Percentiles rank a stretch among this genome's conserved stretches.
These are phyloP conservation scores for Euura saliciscinereae DNA, from an alignment of 1,140 invertebrate species.

Conservation along the genomic window DNA sequence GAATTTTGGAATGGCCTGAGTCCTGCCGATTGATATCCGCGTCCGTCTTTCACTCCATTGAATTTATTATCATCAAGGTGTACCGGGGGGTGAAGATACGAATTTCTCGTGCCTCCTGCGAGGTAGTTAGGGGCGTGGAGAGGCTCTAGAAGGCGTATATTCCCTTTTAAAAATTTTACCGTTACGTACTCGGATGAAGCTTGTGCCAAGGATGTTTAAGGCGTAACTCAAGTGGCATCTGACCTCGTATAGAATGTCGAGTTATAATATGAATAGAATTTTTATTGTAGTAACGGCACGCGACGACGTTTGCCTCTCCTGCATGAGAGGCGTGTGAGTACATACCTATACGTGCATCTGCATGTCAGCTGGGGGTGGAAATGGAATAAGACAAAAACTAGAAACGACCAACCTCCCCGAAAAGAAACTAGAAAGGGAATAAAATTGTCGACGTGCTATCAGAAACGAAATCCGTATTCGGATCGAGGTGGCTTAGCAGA, in stretches of 20 bases:
- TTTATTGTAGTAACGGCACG: slow-evolving; percentile 9
- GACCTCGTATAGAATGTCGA: slow-evolving; percentile 52
- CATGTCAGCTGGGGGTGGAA: not conserved
- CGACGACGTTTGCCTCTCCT: slow-evolving; percentile 28
- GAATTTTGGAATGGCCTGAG: not conserved
- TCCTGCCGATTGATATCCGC: too few relatives aligned
- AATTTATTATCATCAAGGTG: too few relatives aligned
- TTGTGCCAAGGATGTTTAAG: not conserved
- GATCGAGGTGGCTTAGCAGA: not conserved
- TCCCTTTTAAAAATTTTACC: not conserved
- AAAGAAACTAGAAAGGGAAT: not conserved
- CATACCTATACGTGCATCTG: not conserved
- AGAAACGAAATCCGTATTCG: not conserved
- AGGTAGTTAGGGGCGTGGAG: not conserved
- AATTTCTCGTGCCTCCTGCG: not conserved
- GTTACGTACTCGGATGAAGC: not conserved
- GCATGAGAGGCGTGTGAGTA: not conserved
- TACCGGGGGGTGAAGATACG: too few relatives aligned
- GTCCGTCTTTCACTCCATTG: too few relatives aligned
- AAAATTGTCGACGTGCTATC: not conserved
- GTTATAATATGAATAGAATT: slow-evolving; percentile 56
- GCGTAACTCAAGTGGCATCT: slow-evolving; percentile 36
- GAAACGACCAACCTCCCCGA: not conserved
- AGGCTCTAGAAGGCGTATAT: slow-evolving; percentile 1
- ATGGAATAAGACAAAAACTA: not conserved